Percentiles rank a stretch among this genome's conserved stretches.
These are phyloP conservation scores for Buceros bicornis DNA, from an alignment of 2,797 vertebrate species.

Conservation along the genomic window DNA sequence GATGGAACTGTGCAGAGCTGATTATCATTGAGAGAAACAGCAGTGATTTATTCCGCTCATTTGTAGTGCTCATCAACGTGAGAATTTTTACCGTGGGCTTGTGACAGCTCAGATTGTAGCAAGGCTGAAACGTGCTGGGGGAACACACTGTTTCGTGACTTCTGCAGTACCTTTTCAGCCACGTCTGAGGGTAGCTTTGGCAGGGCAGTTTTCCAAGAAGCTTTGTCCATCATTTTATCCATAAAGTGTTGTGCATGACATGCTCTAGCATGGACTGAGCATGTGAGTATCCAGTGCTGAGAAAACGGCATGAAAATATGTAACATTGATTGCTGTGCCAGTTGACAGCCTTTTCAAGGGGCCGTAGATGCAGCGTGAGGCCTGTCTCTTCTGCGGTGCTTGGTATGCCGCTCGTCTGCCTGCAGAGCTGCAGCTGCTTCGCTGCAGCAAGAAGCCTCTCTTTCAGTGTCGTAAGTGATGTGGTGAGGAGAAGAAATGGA, in stretches of 20 bases:
- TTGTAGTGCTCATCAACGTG: background rate
- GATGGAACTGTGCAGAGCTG: background rate
- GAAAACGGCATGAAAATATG: rapidly evolving
- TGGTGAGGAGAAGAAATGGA: background rate
- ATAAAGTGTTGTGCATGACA: background rate
- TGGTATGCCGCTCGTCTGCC: background rate
- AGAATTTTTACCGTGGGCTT: constrained; percentile 6
- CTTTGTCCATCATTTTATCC: background rate
- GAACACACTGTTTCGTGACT: background rate
- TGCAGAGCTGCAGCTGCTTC: background rate
- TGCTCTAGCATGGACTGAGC: background rate
- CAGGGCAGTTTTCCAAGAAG: background rate
- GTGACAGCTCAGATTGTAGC: constrained; percentile 30
- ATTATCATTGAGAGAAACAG: constrained; percentile 20
- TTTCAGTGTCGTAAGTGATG: background rate
- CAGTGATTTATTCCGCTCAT: constrained; percentile 26
- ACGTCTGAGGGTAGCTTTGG: background rate
- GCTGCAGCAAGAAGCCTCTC: background rate
- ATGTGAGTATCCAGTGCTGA: background rate
- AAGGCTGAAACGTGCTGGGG: background rate
- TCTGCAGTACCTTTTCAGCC: background rate
- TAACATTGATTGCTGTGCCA: background rate
- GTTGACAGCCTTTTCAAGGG: background rate
- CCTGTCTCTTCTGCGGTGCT: background rate
- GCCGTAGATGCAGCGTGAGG: background rate